Evolutionary conservation across 2,888 invertebrate genomes (phyloP).

Genomic region (Harpalus rufipes): DNA sequence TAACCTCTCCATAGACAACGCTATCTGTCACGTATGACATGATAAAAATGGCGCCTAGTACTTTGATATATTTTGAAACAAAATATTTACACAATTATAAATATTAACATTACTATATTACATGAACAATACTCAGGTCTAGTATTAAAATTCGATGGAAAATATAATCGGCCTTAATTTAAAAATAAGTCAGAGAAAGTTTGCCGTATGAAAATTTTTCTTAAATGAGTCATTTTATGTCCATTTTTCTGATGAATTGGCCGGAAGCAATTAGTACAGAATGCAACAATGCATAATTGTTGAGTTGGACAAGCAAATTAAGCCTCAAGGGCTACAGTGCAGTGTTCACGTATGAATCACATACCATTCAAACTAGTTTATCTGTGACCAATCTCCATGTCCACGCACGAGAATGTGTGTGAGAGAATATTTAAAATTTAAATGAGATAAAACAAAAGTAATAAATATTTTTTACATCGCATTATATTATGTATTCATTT

Average conservation of each 20-base stretch:
- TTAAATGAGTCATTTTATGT: neutral
- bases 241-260: neutral
- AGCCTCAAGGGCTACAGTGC: neutral
- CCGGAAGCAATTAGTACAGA: neutral
- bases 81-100: too few species aligned
- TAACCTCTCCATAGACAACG: too few species aligned
- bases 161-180: too few species aligned
- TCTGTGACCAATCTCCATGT: neutral
- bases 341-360: conserved; percentile 24
- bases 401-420: neutral
- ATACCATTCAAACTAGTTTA: conserved; percentile 3
- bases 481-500: neutral
- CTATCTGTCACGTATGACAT: too few species aligned
- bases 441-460: conserved; percentile 7
- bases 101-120: too few species aligned
- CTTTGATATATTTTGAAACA: too few species aligned
- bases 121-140: too few species aligned
- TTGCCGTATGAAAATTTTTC: neutral
- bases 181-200: too few species aligned
- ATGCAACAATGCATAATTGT: conserved; percentile 9
- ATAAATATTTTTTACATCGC: neutral
- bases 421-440: conserved; percentile 20
- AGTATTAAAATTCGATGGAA: too few species aligned
- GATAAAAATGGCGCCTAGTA: too few species aligned
- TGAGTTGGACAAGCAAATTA: conserved; percentile 4